Evolutionary conservation across 2,797 vertebrate genomes (phyloP).

Genomic region (Sebastes trivittatus): DNA sequence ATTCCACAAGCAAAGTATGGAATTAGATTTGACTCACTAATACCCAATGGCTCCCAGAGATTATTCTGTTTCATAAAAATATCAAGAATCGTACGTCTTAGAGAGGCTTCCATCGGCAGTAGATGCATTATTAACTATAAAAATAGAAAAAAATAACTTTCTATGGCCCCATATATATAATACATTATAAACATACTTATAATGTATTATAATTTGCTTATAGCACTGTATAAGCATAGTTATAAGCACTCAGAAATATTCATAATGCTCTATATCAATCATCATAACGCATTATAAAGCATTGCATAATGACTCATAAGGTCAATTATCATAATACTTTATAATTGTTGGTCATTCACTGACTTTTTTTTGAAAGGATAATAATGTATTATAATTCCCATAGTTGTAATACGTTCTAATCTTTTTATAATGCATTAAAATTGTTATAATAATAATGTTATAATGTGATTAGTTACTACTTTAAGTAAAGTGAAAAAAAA

Average conservation of each 20-base stretch:
- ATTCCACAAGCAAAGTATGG: slow-evolving; percentile 72
- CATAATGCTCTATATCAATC: not conserved
- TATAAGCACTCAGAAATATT: not conserved
- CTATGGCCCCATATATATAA: too few relatives aligned
- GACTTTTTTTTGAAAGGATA: too few relatives aligned
- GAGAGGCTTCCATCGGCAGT: not conserved
- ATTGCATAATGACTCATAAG: not conserved
- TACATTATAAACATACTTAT: not conserved
- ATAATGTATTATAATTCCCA: too few relatives aligned
- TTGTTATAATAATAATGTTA: too few relatives aligned
- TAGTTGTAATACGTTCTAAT: too few relatives aligned
- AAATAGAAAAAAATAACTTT: not conserved
- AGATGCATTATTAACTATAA: not conserved
- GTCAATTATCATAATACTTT: too few relatives aligned
- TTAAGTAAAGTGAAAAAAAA: too few relatives aligned
- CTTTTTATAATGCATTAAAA: too few relatives aligned
- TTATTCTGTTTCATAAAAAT: slow-evolving; percentile 1
- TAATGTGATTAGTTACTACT: too few relatives aligned
- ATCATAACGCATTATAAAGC: not conserved
- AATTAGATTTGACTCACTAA: slow-evolving; percentile 46
- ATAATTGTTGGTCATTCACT: too few relatives aligned
- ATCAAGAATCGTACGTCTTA: not conserved
- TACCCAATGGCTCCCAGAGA: not conserved
- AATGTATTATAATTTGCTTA: not conserved
- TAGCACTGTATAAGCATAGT: not conserved